These are phyloP conservation scores for Bellardia pandia DNA, from an alignment of 2,888 invertebrate species.

Conservation along the genomic window DNA sequence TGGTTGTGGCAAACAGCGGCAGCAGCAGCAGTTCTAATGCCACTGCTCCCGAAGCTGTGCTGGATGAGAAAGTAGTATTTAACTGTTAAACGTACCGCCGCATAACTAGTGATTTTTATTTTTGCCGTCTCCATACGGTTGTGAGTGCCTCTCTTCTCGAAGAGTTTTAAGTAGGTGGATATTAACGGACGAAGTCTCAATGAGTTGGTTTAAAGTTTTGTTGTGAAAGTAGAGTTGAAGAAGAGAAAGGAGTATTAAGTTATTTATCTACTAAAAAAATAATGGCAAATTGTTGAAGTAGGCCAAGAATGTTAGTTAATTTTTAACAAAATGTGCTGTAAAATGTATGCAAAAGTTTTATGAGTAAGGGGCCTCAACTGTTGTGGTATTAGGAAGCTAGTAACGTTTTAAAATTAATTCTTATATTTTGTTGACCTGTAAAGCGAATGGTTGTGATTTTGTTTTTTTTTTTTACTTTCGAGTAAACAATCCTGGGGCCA, in stretches of 20 bases:
- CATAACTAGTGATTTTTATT: background rate
- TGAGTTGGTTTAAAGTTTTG: conserved; percentile 65
- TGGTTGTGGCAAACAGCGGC: conserved; percentile 52
- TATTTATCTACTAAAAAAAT: conserved; percentile 7
- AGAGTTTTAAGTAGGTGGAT: conserved; percentile 67
- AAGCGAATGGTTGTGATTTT: no score
- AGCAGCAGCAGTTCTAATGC: background rate
- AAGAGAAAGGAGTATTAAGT: conserved; percentile 12
- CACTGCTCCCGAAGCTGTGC: conserved; percentile 30
- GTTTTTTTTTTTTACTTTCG: no score
- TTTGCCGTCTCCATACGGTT: conserved; percentile 52
- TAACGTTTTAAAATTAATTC: no score
- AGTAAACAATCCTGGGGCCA: no score
- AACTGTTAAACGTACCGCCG: conserved; percentile 49
- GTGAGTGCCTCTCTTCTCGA: conserved; percentile 59
- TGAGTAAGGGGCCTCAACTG: no score
- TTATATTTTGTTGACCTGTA: no score
- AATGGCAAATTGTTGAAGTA: conserved; percentile 57
- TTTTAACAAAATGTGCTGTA: background rate
- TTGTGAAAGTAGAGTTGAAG: conserved; percentile 1
- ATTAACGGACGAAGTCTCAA: conserved; percentile 25
- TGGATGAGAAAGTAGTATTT: conserved; percentile 69
- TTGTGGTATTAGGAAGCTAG: no score
- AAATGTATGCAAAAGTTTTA: no score
- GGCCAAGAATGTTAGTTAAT: background rate